These are phyloP conservation scores for Xanthia icteritia DNA, from an alignment of 2,888 invertebrate genomes.

Conservation along the genomic window DNA sequence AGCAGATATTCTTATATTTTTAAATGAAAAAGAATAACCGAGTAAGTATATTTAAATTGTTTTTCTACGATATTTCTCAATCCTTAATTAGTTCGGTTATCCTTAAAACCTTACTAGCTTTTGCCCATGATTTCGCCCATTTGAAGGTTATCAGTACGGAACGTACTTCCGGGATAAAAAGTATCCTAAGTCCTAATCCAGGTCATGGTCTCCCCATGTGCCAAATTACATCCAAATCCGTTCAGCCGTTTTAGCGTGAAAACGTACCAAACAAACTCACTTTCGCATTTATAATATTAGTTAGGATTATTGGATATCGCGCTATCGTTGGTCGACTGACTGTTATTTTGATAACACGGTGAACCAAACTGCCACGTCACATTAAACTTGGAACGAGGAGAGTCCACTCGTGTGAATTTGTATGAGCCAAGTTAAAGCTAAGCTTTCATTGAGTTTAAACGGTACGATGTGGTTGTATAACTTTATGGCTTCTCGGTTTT, in stretches of 20 bases:
- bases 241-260: no score
- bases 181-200: no score
- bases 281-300: no score
- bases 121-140: no score
- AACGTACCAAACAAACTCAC: no score
- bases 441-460: neutral
- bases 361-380: slow-evolving; percentile 11
- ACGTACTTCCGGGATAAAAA: no score
- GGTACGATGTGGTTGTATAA: neutral
- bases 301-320: slow-evolving; percentile 6
- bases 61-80: neutral
- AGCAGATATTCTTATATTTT: neutral
- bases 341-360: slow-evolving; percentile 28
- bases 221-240: no score
- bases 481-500: slow-evolving; percentile 22
- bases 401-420: slow-evolving; percentile 9
- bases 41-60: neutral
- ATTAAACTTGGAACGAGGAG: neutral
- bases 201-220: no score
- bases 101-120: slow-evolving; percentile 27
- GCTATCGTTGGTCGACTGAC: slow-evolving; percentile 12
- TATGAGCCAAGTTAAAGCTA: neutral
- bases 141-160: no score
- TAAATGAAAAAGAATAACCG: neutral
- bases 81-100: slow-evolving; percentile 8